Conservation (phyloP, 2,888 invertebrate species). For the Clanis bilineata region DNA sequence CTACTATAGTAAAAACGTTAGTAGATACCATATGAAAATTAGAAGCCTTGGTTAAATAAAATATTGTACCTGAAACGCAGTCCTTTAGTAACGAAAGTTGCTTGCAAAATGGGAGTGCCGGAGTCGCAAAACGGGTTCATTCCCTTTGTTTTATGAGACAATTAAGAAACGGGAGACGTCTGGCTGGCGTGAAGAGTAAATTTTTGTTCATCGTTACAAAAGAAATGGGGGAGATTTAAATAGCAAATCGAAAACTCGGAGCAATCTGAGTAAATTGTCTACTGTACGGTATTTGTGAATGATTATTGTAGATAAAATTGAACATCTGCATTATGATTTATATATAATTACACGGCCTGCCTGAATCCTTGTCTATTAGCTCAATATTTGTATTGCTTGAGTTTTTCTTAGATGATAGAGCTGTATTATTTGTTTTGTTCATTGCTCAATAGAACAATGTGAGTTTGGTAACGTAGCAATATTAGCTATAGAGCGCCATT, state of each 20-base stretch:
- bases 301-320: background rate
- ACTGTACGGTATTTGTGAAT: slow-evolving; percentile 9
- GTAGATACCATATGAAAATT: background rate
- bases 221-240: slow-evolving; percentile 57
- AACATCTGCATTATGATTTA: background rate
- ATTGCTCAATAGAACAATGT: too few species aligned
- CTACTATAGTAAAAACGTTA: too few species aligned
- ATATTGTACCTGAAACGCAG: slow-evolving; percentile 32
- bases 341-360: background rate
- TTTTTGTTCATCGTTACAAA: slow-evolving; percentile 60
- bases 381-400: too few species aligned
- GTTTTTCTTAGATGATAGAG: too few species aligned
- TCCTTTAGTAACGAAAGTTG: slow-evolving; percentile 44
- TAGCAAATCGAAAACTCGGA: slow-evolving; percentile 62
- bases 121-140: slow-evolving; percentile 57
- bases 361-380: background rate
- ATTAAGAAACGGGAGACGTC: slow-evolving; percentile 59
- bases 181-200: slow-evolving; percentile 52
- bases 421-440: too few species aligned
- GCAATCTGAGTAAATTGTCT: slow-evolving; percentile 49
- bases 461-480: too few species aligned
- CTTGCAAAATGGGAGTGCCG: slow-evolving; percentile 43
- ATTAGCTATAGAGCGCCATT: too few species aligned
- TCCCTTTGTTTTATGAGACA: slow-evolving; percentile 70
- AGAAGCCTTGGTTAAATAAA: slow-evolving; percentile 29